A percentile compares a stretch with the other conserved stretches of the same genome.
phyloP scores from a whole-genome alignment of 1,140 invertebrate species.

The Monomorium pharaonis region DNA sequence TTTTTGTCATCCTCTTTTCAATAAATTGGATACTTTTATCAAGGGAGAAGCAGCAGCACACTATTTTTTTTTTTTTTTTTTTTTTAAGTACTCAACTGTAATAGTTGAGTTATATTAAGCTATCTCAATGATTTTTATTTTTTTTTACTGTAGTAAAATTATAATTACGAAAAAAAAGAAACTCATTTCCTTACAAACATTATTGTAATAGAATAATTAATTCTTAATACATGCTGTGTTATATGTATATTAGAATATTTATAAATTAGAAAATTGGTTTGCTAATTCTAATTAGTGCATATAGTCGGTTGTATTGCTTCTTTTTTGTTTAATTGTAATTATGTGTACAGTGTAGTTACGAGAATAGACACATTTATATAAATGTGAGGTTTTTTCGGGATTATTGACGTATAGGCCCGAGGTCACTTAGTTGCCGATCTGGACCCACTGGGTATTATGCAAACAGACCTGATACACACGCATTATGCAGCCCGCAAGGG shows the following conservation, averaged over 20 bases:
- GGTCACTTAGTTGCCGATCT: slow-evolving; percentile 98
- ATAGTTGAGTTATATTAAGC: too few relatives aligned
- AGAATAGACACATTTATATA: slow-evolving; percentile 70
- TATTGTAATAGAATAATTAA: not conserved
- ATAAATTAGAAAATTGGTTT: slow-evolving; percentile 38
- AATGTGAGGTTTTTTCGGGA: slow-evolving; percentile 74
- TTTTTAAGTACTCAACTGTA: too few relatives aligned
- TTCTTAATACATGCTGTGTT: not conserved
- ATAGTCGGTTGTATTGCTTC: not conserved
- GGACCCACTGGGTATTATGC: slow-evolving; percentile 96
- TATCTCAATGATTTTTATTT: not conserved
- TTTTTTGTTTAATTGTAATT: slow-evolving; percentile 22
- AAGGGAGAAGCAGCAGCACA: slow-evolving; percentile 38
- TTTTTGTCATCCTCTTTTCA: not conserved
- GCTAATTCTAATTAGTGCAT: not conserved
- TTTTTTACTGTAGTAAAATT: not conserved
- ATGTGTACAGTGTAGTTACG: slow-evolving; percentile 27
- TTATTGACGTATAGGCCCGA: slow-evolving; percentile 90
- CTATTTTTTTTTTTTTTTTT: not conserved
- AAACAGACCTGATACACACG: slow-evolving; percentile 87
- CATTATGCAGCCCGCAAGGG: slow-evolving; percentile 87
- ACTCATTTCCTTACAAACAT: not conserved
- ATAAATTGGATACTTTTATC: not conserved
- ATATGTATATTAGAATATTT: not conserved
- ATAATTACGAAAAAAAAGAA: not conserved